phyloP scores from a whole-genome alignment of 2,113 vertebrate species.

The Lipophrys pholis region DNA sequence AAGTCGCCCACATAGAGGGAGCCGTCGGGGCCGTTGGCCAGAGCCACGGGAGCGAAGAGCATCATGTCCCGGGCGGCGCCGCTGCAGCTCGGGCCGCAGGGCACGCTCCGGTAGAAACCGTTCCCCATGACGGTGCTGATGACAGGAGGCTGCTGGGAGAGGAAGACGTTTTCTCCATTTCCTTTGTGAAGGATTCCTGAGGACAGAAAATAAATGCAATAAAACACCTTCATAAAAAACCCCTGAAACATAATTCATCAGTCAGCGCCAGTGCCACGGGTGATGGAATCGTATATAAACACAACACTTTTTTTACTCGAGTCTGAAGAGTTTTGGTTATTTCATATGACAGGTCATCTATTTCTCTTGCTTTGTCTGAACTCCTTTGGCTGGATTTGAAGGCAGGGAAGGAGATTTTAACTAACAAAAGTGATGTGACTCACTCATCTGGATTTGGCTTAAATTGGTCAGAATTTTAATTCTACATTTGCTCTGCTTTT shows the following conservation, averaged over 20 bases:
- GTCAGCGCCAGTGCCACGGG: neutral
- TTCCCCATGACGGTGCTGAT: conserved; percentile 96
- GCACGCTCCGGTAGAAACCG: conserved; percentile 90
- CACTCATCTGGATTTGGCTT: neutral
- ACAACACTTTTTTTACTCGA: neutral
- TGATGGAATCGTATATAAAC: conserved; percentile 3
- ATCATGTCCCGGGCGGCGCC: conserved; percentile 91
- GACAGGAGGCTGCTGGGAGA: conserved; percentile 95
- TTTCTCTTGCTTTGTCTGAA: conserved; percentile 8
- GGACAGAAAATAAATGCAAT: conserved; percentile 23
- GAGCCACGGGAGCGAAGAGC: conserved; percentile 94
- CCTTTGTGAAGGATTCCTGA: conserved; percentile 98
- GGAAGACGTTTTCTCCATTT: conserved; percentile 96
- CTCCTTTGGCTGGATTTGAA: neutral
- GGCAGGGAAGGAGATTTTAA: neutral
- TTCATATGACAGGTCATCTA: neutral
- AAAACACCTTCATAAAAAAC: conserved; percentile 15
- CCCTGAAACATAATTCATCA: conserved; percentile 3
- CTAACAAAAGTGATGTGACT: neutral
- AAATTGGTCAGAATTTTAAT: neutral
- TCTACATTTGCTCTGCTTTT: neutral
- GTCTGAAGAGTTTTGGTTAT: conserved; percentile 5
- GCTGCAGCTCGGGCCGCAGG: conserved; percentile 88
- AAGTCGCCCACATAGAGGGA: conserved; percentile 97
- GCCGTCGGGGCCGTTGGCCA: conserved; percentile 92